Evolutionary conservation across 53 echinoderm and acorn worm genomes (phyloP).

Genomic region (Paracentrotus lividus): DNA sequence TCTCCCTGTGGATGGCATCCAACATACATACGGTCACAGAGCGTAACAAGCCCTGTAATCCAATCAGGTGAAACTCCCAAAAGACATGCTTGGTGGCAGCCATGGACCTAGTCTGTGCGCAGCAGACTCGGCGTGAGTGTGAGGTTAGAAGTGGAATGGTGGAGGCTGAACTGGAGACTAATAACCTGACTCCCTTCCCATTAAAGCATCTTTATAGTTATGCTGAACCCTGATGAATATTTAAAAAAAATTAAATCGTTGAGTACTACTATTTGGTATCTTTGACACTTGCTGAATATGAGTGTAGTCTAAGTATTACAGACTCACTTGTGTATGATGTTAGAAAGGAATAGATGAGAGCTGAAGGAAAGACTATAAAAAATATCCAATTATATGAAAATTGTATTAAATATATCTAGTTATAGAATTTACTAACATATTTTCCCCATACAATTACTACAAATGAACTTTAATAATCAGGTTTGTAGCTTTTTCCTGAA

Average conservation of each 20-base stretch:
- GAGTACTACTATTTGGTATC: no score
- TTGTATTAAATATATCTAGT: no score
- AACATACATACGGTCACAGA: slow-evolving; percentile 59
- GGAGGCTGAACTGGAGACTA: neutral
- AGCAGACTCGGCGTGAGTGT: neutral
- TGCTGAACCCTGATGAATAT: no score
- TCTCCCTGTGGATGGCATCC: slow-evolving; percentile 43
- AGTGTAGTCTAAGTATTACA: neutral
- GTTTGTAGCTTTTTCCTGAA: no score
- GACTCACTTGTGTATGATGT: neutral
- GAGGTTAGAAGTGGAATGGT: neutral
- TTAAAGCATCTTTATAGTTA: no score
- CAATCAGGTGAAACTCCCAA: slow-evolving; percentile 34
- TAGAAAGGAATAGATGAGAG: neutral
- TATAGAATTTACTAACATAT: no score
- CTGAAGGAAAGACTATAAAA: neutral
- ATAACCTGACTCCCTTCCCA: no score
- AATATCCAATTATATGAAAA: neutral
- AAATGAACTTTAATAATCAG: no score
- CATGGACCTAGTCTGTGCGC: neutral
- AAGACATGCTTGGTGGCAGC: slow-evolving; percentile 48
- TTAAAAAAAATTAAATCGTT: no score
- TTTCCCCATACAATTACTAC: no score
- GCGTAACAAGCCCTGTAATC: slow-evolving; percentile 64
- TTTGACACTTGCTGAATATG: no score